These are phyloP conservation scores for human DNA, from an alignment of 2,113 vertebrate species.

Conservation along the genomic window DNA sequence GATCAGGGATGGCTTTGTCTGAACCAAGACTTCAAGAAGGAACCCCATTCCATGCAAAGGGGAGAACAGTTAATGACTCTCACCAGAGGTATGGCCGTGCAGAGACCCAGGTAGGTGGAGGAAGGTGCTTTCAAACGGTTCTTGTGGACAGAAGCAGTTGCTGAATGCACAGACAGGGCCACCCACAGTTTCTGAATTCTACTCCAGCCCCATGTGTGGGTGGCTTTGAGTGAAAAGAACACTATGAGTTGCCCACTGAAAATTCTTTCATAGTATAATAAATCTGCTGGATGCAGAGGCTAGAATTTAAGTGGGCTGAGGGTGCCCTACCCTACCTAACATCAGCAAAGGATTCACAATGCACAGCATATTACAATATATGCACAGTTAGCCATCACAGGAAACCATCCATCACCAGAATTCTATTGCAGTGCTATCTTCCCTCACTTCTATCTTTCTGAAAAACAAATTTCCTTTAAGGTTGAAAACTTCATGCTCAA, in stretches of 20 bases:
- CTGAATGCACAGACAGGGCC: neutral
- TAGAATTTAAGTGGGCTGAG: neutral
- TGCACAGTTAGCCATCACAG: neutral
- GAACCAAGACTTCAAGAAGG: neutral
- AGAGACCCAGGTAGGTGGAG: neutral
- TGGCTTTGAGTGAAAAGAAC: neutral
- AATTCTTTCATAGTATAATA: neutral
- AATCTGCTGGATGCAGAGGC: neutral
- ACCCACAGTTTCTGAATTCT: neutral
- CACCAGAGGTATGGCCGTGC: neutral
- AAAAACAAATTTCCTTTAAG: neutral
- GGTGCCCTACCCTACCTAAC: neutral
- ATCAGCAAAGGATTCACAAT: neutral
- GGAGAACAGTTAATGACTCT: neutral
- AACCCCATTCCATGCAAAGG: accelerated
- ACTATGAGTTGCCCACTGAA: neutral
- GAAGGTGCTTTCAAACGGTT: neutral
- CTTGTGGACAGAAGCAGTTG: neutral
- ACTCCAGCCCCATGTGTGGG: neutral
- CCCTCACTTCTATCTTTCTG: neutral
- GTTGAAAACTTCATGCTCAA: neutral
- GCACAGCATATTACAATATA: accelerated
- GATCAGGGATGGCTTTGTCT: neutral
- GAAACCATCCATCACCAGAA: neutral
- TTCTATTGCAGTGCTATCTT: accelerated